Evolutionary conservation across 2,888 invertebrate genomes (phyloP).

Genomic region (Mythimna impura): DNA sequence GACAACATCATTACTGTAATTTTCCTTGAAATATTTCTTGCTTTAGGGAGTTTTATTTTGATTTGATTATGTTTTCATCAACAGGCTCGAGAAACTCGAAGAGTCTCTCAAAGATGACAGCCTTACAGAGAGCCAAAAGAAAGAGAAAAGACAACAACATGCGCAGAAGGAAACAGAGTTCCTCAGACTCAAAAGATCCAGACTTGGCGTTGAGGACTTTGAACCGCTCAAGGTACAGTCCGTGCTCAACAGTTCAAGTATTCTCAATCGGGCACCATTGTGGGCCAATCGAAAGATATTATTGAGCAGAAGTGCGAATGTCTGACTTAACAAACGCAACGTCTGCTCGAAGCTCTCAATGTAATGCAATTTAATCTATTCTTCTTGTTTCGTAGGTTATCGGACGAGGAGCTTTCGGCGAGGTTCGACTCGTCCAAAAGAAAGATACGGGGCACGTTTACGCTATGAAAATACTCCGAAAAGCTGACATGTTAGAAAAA

Average conservation of each 20-base stretch:
- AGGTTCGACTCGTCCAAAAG: constrained; percentile 99
- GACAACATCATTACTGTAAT: background rate
- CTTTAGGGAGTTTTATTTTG: background rate
- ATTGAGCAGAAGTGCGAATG: constrained; percentile 37
- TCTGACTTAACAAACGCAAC: constrained; percentile 10
- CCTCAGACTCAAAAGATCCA: constrained; percentile 97
- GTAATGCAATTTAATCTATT: background rate
- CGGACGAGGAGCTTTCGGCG: constrained; percentile 97
- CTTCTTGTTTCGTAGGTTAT: constrained; percentile 88
- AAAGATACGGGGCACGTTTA: constrained; percentile 99
- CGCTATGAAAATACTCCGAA: constrained; percentile 99
- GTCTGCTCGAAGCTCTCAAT: constrained; percentile 12
- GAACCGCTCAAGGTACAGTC: constrained; percentile 97
- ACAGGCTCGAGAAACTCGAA: constrained; percentile 97
- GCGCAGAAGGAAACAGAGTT: constrained; percentile 99
- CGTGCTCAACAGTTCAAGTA: constrained; percentile 4
- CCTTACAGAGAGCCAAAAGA: constrained; percentile 97
- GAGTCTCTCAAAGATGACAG: constrained; percentile 99
- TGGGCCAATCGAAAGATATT: constrained; percentile 1
- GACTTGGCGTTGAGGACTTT: constrained; percentile 99
- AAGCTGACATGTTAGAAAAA: constrained; percentile 99
- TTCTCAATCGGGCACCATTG: constrained; percentile 14
- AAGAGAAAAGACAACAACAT: constrained; percentile 98
- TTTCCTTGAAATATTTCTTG: background rate
- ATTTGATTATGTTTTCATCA: background rate